A percentile compares a stretch with the other conserved stretches of the same genome.
Conservation (phyloP, 2,113 vertebrate species). For the Corythornis cristatus region DNA sequence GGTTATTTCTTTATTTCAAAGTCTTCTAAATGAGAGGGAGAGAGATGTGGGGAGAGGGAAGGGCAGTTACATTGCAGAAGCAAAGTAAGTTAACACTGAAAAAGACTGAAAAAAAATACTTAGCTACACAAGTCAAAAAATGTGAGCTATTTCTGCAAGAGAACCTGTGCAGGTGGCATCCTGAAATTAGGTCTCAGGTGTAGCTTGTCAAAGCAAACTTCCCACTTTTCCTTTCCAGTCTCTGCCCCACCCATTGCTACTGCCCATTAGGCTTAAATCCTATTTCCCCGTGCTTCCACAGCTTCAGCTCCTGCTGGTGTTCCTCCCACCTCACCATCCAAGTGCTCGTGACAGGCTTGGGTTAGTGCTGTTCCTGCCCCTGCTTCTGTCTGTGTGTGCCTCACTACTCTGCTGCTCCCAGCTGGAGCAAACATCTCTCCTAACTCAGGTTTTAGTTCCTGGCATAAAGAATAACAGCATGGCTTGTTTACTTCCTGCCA, state of each 20-base stretch:
- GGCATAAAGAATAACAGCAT: rapidly evolving
- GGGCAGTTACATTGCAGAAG: background rate
- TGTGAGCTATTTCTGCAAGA: background rate
- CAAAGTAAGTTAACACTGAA: background rate
- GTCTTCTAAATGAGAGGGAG: background rate
- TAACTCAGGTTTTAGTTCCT: rapidly evolving
- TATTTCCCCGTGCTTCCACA: background rate
- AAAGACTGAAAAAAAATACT: background rate
- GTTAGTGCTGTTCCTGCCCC: background rate
- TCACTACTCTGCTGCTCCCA: rapidly evolving
- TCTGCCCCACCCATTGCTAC: background rate
- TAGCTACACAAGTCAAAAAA: background rate
- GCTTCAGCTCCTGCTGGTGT: background rate
- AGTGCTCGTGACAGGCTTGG: rapidly evolving
- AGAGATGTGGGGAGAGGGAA: background rate
- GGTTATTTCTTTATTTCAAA: background rate
- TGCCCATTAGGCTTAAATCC: rapidly evolving
- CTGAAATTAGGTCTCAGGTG: background rate
- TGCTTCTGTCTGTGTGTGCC: background rate
- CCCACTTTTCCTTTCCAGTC: rapidly evolving
- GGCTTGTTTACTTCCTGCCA: background rate
- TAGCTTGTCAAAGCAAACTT: background rate
- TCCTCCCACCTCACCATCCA: background rate
- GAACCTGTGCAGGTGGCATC: background rate
- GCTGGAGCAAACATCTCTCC: background rate